A percentile compares a stretch with the other conserved stretches of the same genome.
Conservation (phyloP, 2,113 vertebrate species). For the Puntigrus tetrazona region DNA sequence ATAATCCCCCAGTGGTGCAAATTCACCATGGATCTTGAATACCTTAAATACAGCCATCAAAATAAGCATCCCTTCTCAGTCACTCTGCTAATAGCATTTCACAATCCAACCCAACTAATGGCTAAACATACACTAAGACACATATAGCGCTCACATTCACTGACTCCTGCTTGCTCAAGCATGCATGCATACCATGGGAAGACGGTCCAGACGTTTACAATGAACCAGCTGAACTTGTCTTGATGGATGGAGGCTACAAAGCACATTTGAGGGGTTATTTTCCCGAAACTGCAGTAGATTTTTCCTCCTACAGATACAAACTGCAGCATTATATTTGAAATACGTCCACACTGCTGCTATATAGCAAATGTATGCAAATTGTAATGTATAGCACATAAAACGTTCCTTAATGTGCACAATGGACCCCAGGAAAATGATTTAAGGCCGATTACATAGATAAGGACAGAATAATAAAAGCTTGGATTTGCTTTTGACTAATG, state of each 20-base stretch:
- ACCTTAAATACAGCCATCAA: not conserved
- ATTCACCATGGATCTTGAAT: not conserved
- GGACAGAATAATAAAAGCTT: constrained; percentile 19
- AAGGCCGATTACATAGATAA: not conserved
- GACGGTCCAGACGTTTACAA: constrained; percentile 34
- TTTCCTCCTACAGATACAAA: not conserved
- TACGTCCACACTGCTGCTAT: not conserved
- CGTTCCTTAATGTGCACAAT: not conserved
- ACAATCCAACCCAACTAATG: not conserved
- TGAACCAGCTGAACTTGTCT: constrained; percentile 26
- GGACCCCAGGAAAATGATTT: not conserved
- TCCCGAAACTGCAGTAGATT: not conserved
- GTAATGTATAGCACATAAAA: not conserved
- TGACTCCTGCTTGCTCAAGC: constrained; percentile 32
- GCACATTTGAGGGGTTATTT: constrained; percentile 35
- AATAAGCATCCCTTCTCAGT: not conserved
- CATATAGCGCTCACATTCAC: not conserved
- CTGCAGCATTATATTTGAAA: not conserved
- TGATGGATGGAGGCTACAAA: constrained; percentile 17
- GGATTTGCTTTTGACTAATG: not conserved
- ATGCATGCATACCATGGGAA: constrained; percentile 39
- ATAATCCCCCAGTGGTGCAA: not conserved
- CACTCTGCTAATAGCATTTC: not conserved
- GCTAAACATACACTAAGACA: constrained; percentile 17
- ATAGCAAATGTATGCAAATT: not conserved